Conservation (phyloP, 2,888 invertebrate species). For the Nomada fucata region DNA sequence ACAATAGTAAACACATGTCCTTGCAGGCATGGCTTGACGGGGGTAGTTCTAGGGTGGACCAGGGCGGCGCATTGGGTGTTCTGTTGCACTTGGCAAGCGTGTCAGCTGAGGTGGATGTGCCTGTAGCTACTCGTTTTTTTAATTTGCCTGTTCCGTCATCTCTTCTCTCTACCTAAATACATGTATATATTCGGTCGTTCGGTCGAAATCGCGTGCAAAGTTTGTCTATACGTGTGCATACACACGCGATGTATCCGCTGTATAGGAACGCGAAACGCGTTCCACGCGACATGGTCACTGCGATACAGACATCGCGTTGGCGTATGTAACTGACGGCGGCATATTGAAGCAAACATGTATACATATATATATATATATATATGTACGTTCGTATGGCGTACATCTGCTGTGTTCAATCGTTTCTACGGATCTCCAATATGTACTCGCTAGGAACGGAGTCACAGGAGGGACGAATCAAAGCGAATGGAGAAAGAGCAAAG, state of each 20-base stretch:
- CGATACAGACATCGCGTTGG: conserved; percentile 6
- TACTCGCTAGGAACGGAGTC: conserved; percentile 15
- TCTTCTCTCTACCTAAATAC: not conserved
- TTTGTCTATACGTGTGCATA: not conserved
- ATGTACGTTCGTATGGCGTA: too few relatives aligned
- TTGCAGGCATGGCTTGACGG: not conserved
- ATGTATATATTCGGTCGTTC: not conserved
- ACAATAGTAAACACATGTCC: conserved; percentile 35
- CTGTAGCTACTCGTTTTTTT: not conserved
- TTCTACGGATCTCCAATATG: not conserved
- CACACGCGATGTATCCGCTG: not conserved
- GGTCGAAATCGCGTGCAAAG: not conserved
- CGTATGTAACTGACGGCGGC: not conserved
- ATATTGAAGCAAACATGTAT: not conserved
- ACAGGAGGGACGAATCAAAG: not conserved
- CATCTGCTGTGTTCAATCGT: conserved; percentile 3
- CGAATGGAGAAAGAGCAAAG: conserved; percentile 1
- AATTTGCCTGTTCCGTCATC: not conserved
- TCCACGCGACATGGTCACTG: not conserved
- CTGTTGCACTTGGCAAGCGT: not conserved
- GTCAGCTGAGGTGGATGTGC: conserved; percentile 19
- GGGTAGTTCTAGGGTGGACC: not conserved
- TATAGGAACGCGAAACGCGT: conserved; percentile 5
- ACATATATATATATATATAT: too few relatives aligned
- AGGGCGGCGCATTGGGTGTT: not conserved